phyloP scores from a whole-genome alignment of 2,888 invertebrate genomes.

The Schrankia costaestrigalis region DNA sequence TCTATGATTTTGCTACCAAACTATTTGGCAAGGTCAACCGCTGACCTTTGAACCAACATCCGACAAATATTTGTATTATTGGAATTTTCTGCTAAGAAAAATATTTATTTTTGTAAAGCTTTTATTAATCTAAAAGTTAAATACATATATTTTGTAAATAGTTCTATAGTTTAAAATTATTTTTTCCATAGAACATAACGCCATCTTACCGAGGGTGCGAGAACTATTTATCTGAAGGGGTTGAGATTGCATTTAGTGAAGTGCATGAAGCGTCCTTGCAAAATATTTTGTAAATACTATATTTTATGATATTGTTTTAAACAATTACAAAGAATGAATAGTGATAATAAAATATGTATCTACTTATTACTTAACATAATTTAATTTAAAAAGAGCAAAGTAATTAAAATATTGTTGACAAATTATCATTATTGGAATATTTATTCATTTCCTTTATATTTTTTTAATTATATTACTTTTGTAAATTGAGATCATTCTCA shows the following conservation, averaged over 20 bases:
- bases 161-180: background rate
- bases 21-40: conserved; percentile 31
- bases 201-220: conserved; percentile 60
- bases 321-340: background rate
- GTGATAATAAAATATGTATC: too few species aligned
- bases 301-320: background rate
- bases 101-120: background rate
- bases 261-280: conserved; percentile 41
- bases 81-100: background rate
- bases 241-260: conserved; percentile 38
- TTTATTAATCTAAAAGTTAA: too few species aligned
- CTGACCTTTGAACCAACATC: conserved; percentile 8
- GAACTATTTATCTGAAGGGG: conserved; percentile 38
- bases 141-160: too few species aligned
- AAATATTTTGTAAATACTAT: background rate
- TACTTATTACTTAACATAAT: too few species aligned
- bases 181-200: conserved; percentile 24
- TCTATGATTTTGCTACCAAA: conserved; percentile 40
- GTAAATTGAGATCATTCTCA: too few species aligned
- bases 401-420: too few species aligned
- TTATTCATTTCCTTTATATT: too few species aligned
- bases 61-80: too few species aligned
- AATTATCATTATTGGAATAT: too few species aligned
- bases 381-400: too few species aligned
- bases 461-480: too few species aligned